Evolutionary conservation across 2,113 vertebrate genomes (phyloP).

Genomic region (Corythornis vintsioides): DNA sequence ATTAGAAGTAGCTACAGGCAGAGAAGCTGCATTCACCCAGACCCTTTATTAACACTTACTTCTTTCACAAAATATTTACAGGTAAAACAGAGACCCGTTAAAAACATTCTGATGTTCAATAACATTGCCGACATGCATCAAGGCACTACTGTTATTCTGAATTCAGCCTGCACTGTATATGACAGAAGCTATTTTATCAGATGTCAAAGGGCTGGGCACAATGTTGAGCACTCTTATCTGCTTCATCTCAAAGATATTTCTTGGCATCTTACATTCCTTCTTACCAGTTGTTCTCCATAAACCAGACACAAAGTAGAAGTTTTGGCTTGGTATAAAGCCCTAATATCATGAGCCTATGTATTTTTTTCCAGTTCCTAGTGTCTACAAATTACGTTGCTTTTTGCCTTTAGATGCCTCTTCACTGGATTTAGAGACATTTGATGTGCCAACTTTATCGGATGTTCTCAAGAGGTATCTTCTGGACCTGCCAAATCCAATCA

Average conservation of each 20-base stretch:
- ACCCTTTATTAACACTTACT: not conserved
- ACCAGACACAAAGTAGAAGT: not conserved
- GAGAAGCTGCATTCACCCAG: not conserved
- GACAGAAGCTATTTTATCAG: not conserved
- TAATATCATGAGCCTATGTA: not conserved
- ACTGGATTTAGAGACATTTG: conserved; percentile 86
- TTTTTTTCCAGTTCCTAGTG: not conserved
- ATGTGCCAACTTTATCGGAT: conserved; percentile 87
- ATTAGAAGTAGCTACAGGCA: not conserved
- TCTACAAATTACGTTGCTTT: not conserved
- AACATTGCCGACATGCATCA: not conserved
- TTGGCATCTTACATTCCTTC: not conserved
- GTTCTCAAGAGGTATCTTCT: conserved; percentile 89
- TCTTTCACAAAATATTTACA: conserved; percentile 63
- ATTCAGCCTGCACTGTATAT: not conserved
- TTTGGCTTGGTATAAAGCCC: not conserved
- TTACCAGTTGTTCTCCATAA: not conserved
- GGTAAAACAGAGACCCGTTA: conserved; percentile 55
- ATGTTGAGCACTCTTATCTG: not conserved
- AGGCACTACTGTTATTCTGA: not conserved
- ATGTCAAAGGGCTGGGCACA: not conserved
- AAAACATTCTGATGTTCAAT: conserved; percentile 37
- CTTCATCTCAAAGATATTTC: not conserved
- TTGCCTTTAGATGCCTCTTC: conserved; percentile 78
- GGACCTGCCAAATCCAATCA: conserved; percentile 94